Percentiles rank a stretch among this genome's conserved stretches.
phyloP scores from a whole-genome alignment of 2,888 invertebrate genomes.

The Pristionchus japonicus region DNA sequence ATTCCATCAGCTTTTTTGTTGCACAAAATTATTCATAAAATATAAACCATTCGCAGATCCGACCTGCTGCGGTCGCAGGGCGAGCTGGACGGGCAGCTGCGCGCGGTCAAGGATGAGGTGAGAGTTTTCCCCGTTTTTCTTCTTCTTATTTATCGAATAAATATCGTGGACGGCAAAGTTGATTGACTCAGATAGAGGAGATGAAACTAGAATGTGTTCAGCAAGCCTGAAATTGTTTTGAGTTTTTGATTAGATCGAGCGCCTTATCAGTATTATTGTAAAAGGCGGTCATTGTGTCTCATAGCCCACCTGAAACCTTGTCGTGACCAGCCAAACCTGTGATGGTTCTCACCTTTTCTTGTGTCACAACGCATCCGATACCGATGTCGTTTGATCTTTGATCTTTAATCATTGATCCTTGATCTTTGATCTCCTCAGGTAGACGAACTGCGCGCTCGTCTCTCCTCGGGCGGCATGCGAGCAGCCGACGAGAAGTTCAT shows the following conservation, averaged over 20 bases:
- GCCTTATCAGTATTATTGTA: not conserved
- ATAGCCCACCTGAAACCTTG: not conserved
- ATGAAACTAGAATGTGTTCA: too few relatives aligned
- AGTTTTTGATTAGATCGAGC: too few relatives aligned
- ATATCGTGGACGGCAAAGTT: too few relatives aligned
- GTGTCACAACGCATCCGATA: too few relatives aligned
- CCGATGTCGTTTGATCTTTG: not conserved
- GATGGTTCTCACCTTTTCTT: too few relatives aligned
- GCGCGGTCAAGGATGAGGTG: conserved; percentile 21
- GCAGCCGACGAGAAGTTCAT: conserved; percentile 58
- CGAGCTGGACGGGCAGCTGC: conserved; percentile 3
- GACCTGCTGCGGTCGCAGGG: conserved; percentile 27
- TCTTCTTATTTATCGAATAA: too few relatives aligned
- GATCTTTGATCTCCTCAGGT: conserved; percentile 13
- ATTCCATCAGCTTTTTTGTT: too few relatives aligned
- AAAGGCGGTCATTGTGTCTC: not conserved
- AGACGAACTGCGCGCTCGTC: not conserved
- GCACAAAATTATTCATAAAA: too few relatives aligned
- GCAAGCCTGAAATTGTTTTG: too few relatives aligned
- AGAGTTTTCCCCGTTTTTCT: not conserved
- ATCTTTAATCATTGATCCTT: not conserved
- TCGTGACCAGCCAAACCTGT: too few relatives aligned
- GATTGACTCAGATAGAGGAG: too few relatives aligned
- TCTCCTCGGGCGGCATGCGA: conserved; percentile 41
- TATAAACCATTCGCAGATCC: too few relatives aligned